Evolutionary conservation across 2,797 vertebrate genomes (phyloP), one percentile per base, ranked within the genome.

Genomic region (Pelobates cultripes): DNA sequence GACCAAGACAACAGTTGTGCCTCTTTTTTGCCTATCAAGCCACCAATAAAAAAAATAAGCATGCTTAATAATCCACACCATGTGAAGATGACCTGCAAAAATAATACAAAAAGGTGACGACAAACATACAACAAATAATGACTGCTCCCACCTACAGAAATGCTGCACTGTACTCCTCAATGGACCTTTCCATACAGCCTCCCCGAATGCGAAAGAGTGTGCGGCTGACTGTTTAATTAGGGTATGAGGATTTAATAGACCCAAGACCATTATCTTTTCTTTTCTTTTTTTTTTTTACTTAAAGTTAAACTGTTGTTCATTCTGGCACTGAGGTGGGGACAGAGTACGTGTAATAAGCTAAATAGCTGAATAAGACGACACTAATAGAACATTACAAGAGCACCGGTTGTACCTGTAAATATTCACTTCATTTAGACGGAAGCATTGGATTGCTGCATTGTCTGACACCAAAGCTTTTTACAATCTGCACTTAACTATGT

Each of bases 401-500:
- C 12, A 75, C 28, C n/a, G 7, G n/a, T 60, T 69, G 43, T 28
- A 74, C 63, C 64, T 74, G 72, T 74, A 80, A 73, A 75, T 70
- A 55, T 69, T 75, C 9, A 60, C 66, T 67, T 47, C 51, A 81
- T 80, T 12, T 73, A 41, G 66, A 8, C 45, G 13, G 47, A 73
- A 55, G 17, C 47, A 64, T 76, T 47, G 43, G 55, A 53, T 41
- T 5, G 15, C 41, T 41, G 44, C 67, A 69, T 15, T 43, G 60
- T 57, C 68, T 55, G 47, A 77, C n/a, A 17, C 64, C 9, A 53
- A 71, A 47, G n/a, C 67, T 43, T 82, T 72, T 76, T 82, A 82
- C 74, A 77, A 42, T 70, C 57, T 71, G 68, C 72, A 82, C 57
- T 77, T 81, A 76, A 75, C 47, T 70, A 81, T 81, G 79, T 76